Evolutionary conservation across 2,113 vertebrate species (phyloP).

Genomic region (Porphyrio hochstetteri): DNA sequence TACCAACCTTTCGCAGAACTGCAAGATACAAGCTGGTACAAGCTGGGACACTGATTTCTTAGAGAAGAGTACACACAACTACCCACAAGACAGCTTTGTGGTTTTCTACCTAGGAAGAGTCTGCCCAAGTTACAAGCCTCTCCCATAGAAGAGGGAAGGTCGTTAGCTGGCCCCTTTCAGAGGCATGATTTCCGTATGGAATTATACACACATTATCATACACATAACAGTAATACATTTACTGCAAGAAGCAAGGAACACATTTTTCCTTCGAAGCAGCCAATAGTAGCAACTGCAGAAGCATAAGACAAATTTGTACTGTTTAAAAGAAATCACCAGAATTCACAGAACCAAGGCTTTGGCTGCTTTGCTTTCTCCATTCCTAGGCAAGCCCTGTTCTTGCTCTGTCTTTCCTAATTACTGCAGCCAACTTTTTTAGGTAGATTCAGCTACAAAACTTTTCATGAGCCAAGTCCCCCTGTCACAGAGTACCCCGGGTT

Average conservation of each 20-base stretch:
- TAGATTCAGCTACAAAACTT: neutral
- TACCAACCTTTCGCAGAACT: neutral
- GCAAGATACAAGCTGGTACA: neutral
- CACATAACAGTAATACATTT: neutral
- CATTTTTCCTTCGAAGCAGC: neutral
- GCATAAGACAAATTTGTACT: neutral
- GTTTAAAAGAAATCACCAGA: neutral
- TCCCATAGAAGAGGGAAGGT: neutral
- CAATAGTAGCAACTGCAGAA: neutral
- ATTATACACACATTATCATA: neutral
- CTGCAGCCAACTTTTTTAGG: neutral
- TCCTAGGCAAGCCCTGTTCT: neutral
- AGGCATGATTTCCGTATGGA: neutral
- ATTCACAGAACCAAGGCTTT: neutral
- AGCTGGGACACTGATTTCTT: neutral
- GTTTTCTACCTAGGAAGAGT: neutral
- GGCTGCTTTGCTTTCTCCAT: neutral
- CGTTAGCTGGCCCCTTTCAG: neutral
- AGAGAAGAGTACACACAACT: neutral
- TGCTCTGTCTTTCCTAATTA: neutral
- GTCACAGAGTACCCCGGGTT: neutral
- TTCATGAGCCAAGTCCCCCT: neutral
- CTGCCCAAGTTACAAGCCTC: accelerated
- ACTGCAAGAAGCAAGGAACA: neutral
- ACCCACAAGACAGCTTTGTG: neutral